Percentiles rank a stretch among this genome's conserved stretches.
Conservation (phyloP, 2,888 invertebrate species). For the Rhingia rostrata region DNA sequence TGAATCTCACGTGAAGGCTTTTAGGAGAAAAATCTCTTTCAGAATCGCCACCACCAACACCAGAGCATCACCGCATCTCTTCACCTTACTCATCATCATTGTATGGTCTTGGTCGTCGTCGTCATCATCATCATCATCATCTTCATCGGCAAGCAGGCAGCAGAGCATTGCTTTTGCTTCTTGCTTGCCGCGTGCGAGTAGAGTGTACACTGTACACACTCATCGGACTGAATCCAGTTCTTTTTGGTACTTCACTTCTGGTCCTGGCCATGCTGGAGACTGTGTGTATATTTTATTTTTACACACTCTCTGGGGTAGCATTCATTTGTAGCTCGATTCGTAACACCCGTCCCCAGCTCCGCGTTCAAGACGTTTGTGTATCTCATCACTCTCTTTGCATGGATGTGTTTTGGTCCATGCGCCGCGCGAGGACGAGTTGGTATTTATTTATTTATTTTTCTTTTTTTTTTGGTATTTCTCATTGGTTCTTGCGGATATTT, state of each 20-base stretch:
- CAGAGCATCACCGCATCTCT: conserved; percentile 37
- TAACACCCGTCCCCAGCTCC: conserved; percentile 29
- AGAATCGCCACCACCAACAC: conserved; percentile 50
- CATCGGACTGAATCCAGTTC: conserved; percentile 53
- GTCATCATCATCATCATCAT: conserved; percentile 22
- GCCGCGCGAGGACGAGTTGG: conserved; percentile 25
- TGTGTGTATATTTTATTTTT: conserved; percentile 42
- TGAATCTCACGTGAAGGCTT: conserved; percentile 74
- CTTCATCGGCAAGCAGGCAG: background rate
- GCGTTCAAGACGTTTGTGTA: conserved; percentile 15
- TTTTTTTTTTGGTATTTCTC: conserved; percentile 30
- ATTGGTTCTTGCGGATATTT: conserved; percentile 46
- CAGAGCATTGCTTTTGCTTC: conserved; percentile 16
- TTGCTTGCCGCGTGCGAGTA: conserved; percentile 68
- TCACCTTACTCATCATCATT: conserved; percentile 35
- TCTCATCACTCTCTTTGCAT: conserved; percentile 42
- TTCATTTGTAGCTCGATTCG: conserved; percentile 56
- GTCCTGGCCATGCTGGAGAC: background rate
- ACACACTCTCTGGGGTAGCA: conserved; percentile 35
- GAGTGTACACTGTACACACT: conserved; percentile 51
- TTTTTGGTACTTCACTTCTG: conserved; percentile 22
- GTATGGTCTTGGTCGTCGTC: conserved; percentile 16
- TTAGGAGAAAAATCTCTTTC: conserved; percentile 67
- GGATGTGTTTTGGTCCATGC: conserved; percentile 53
- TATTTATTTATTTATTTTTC: conserved; percentile 60